These are phyloP conservation scores for Ostrea denselamellosa DNA, from an alignment of 1,140 invertebrate species.

Conservation along the genomic window DNA sequence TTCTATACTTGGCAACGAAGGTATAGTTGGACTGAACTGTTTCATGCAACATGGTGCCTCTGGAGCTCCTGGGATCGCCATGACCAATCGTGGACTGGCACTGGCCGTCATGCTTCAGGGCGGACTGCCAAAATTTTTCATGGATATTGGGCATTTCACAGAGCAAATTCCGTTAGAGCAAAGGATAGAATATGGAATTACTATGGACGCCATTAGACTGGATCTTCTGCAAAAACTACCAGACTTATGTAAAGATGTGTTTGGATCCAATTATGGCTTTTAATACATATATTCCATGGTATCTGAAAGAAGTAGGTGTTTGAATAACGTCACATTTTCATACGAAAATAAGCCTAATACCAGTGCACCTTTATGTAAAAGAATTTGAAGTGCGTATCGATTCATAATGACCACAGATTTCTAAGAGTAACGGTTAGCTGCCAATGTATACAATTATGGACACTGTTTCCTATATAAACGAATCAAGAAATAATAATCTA, in stretches of 20 bases:
- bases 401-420: too few relatives aligned
- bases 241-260: background rate
- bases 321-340: too few relatives aligned
- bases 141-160: background rate
- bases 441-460: too few relatives aligned
- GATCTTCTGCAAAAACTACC: background rate
- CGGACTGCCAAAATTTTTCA: slow-evolving; percentile 1
- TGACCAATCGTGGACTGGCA: background rate
- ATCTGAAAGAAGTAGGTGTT: too few relatives aligned
- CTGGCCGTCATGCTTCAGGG: background rate
- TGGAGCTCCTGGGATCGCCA: background rate
- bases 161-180: slow-evolving; percentile 3
- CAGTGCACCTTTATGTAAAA: too few relatives aligned
- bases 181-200: background rate
- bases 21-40: background rate
- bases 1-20: background rate
- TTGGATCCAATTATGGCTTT: slow-evolving; percentile 2
- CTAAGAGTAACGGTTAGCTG: too few relatives aligned
- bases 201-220: background rate
- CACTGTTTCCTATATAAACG: too few relatives aligned
- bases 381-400: too few relatives aligned
- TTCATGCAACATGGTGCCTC: slow-evolving; percentile 19
- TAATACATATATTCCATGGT: background rate
- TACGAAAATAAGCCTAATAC: too few relatives aligned
- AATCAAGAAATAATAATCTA: too few relatives aligned